Percentiles rank a stretch among this genome's conserved stretches.
phyloP scores from a whole-genome alignment of 92 coral and sea anemone genomes.

The Phenganax marumi region DNA sequence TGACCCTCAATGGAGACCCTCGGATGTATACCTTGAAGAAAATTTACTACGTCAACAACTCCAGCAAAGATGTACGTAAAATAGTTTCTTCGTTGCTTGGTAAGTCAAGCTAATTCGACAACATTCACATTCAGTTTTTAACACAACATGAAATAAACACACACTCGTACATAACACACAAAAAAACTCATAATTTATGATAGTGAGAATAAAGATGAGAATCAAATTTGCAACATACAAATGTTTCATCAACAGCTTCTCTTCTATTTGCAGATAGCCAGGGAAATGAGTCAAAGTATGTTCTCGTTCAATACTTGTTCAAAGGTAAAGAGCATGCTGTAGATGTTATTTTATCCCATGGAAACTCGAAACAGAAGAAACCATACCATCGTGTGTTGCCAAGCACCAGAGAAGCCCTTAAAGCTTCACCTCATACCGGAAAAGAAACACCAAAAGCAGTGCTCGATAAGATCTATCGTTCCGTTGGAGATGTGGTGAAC shows the following conservation, averaged over 20 bases:
- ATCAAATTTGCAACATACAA: no score
- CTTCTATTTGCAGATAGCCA: no score
- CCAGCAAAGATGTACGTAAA: conserved; percentile 14
- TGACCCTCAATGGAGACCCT: background rate
- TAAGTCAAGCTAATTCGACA: no score
- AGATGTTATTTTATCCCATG: conserved; percentile 18
- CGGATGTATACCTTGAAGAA: conserved; percentile 2
- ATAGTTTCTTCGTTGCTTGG: background rate
- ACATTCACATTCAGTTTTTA: no score
- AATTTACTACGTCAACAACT: background rate
- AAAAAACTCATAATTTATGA: no score
- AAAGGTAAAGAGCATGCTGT: conserved; percentile 37
- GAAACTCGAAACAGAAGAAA: conserved; percentile 38
- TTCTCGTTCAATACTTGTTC: conserved; percentile 10
- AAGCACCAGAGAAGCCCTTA: conserved; percentile 30
- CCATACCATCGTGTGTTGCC: conserved; percentile 34
- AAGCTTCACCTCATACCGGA: background rate
- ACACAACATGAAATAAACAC: no score
- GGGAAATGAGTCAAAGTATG: conserved; percentile 1
- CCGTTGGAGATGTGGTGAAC: conserved; percentile 48
- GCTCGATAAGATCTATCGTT: conserved; percentile 49
- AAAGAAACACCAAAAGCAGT: conserved; percentile 36
- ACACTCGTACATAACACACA: no score
- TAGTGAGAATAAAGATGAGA: no score
- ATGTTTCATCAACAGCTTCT: no score